These are phyloP conservation scores for Orchesella cincta DNA, from an alignment of 1,140 invertebrate genomes.

Conservation along the genomic window DNA sequence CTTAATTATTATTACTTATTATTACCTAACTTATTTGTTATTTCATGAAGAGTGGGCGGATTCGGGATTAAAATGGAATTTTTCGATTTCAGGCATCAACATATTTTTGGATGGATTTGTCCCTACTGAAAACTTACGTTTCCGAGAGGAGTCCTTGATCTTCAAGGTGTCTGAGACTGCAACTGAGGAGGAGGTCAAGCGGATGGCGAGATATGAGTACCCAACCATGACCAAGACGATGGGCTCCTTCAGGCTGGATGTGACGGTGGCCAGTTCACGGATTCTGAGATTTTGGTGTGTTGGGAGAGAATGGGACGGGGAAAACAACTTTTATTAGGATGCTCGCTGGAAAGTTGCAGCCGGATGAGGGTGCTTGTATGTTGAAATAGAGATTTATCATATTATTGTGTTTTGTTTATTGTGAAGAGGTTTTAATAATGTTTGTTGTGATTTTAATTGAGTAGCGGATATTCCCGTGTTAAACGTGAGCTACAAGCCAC, in stretches of 20 bases:
- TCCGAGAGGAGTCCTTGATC: conserved; percentile 91
- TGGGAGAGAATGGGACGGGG: conserved; percentile 99
- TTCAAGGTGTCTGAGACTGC: conserved; percentile 99
- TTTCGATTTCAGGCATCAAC: conserved; percentile 78
- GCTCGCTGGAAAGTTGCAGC: conserved; percentile 90
- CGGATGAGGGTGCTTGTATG: conserved; percentile 80
- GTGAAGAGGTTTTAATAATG: not conserved
- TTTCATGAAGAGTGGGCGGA: too few relatives aligned
- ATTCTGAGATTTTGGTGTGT: conserved; percentile 98
- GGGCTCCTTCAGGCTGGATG: conserved; percentile 78
- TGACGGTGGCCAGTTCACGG: conserved; percentile 93
- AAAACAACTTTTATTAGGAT: conserved; percentile 99
- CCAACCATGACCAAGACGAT: conserved; percentile 74
- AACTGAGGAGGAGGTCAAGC: conserved; percentile 94
- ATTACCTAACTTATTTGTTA: too few relatives aligned
- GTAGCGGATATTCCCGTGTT: conserved; percentile 80
- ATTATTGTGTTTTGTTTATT: too few relatives aligned
- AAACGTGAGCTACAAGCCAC: conserved; percentile 99
- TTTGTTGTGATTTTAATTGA: conserved; percentile 41
- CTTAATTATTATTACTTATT: too few relatives aligned
- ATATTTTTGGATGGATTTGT: conserved; percentile 99
- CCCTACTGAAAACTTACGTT: conserved; percentile 98
- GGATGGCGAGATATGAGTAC: conserved; percentile 95
- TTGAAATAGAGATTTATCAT: too few relatives aligned
- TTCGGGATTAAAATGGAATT: too few relatives aligned